phyloP scores from a whole-genome alignment of 2,888 invertebrate genomes.

The Euphydryas editha region DNA sequence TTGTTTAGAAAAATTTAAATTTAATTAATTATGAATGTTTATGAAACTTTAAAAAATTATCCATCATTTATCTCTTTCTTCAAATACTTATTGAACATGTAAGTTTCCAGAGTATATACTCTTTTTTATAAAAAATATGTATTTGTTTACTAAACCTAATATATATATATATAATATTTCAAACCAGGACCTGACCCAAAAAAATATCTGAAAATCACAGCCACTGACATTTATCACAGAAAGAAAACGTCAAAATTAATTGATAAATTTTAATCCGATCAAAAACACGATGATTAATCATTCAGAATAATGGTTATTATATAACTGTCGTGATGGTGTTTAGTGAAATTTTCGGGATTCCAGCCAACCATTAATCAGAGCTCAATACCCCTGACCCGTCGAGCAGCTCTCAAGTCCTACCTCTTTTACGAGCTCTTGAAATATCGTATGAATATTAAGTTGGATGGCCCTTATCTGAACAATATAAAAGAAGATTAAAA shows the following conservation, averaged over 20 bases:
- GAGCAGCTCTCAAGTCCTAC: background rate
- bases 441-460: conserved; percentile 5
- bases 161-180: too few species aligned
- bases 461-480: background rate
- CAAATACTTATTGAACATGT: too few species aligned
- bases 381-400: conserved; percentile 1
- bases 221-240: background rate
- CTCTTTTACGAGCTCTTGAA: background rate
- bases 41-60: too few species aligned
- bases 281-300: conserved; percentile 4
- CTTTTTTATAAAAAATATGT: too few species aligned
- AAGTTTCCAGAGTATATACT: too few species aligned
- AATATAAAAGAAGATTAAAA: background rate
- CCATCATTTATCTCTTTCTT: too few species aligned
- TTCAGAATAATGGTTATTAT: conserved; percentile 5
- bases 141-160: too few species aligned
- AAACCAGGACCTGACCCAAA: background rate
- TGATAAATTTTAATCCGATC: background rate
- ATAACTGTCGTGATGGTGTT: background rate
- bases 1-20: too few species aligned
- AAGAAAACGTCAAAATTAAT: background rate
- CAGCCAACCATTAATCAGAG: conserved; percentile 1
- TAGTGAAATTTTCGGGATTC: background rate
- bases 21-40: too few species aligned
- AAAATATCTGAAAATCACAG: background rate